Evolutionary conservation across 2,113 vertebrate genomes (phyloP), one percentile per base, ranked within the genome.

Genomic region (Asarcornis scutulata): DNA sequence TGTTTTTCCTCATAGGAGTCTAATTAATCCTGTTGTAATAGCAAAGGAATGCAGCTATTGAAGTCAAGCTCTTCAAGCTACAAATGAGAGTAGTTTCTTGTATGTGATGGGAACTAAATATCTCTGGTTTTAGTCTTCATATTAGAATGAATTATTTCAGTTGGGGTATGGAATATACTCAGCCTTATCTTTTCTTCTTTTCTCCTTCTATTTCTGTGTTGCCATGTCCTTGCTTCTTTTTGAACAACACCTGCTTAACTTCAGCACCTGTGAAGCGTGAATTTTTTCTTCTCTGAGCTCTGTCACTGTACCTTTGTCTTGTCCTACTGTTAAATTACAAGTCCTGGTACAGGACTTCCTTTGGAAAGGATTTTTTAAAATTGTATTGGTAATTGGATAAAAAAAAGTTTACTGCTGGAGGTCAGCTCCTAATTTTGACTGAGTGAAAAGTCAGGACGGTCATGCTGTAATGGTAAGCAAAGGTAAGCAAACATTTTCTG

Each of bases 1-100:
- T 91, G 71, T 71, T 88, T 95, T 90, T 93, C 88, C 67, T 72
- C 60, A 44, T 60, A 53, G 66, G 25, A 72, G 21, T 94, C n/a
- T 72, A 77, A 76, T 82, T 67, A 90, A 75, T 60, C 46, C 25
- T 83, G 12, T 46, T 88, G 42, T 75, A 68, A 73, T 58, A 63
- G 46, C 67, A 83, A 90, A 75, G 66, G 90, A 90, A 90, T 69
- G 76, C 80, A 83, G 66, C 55, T 62, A 59, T 69, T 91, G 55
- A 84, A 73, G 88, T 81, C 38, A 74, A 52, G 36, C 34, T 78
- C 34, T 84, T 91, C 32, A 89, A 58, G 68, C 29, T 77, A 72
- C 20, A 69, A 40, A 71, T 78, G n/a, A 83, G 40, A 8, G 26
- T 85, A 31, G 26, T 81, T 94, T 86, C 38, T 88, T 88, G 7